These are phyloP conservation scores for Aleiodes testaceus DNA, from an alignment of 2,888 invertebrate species.

Conservation along the genomic window DNA sequence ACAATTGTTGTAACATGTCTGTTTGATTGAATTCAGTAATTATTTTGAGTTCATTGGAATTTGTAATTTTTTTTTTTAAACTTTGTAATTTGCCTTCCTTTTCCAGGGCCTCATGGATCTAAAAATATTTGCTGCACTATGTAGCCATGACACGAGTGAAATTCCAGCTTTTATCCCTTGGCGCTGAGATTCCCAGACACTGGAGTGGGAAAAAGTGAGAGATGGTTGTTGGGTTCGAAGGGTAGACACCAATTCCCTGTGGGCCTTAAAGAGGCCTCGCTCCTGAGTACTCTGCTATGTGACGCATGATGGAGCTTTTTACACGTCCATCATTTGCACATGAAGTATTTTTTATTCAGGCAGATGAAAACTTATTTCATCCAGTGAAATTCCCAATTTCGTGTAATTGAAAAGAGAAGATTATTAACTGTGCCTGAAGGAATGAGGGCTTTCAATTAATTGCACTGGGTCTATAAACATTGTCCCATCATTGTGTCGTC, in stretches of 20 bases:
- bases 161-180: constrained; percentile 37
- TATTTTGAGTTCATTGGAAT: too few species aligned
- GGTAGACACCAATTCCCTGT: constrained; percentile 6
- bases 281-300: constrained; percentile 9
- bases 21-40: constrained; percentile 22
- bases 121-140: constrained; percentile 32
- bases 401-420: constrained; percentile 4
- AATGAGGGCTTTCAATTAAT: constrained; percentile 41
- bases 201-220: constrained; percentile 12
- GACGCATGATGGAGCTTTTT: constrained; percentile 13
- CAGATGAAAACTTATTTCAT: neutral
- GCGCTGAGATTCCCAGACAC: constrained; percentile 41
- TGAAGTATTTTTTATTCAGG: constrained; percentile 21
- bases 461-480: constrained; percentile 40
- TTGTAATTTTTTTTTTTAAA: neutral
- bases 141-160: constrained; percentile 30
- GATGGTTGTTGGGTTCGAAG: constrained; percentile 3
- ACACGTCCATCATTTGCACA: constrained; percentile 26
- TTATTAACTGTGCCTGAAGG: constrained; percentile 11
- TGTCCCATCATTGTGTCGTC: constrained; percentile 35
- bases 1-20: constrained; percentile 1
- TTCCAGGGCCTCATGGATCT: constrained; percentile 9
- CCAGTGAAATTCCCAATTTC: neutral
- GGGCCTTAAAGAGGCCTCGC: constrained; percentile 12
- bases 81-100: neutral